Conservation (phyloP, 1,140 invertebrate species). For the Grapholita molesta region DNA sequence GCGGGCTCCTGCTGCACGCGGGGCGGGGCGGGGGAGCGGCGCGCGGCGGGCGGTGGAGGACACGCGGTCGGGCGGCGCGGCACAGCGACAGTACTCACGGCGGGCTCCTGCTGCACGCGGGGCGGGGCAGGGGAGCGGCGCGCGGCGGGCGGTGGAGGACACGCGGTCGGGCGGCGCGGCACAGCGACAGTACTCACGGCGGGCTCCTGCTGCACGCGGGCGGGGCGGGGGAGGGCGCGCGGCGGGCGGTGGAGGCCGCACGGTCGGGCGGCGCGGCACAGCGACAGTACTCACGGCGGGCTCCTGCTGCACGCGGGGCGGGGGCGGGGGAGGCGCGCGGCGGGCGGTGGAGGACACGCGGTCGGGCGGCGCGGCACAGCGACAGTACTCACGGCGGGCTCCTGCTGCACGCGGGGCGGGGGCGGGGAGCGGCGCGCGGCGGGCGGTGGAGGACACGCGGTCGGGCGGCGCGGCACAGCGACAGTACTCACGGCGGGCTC, state of each 20-base stretch:
- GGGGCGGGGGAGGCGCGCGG: background rate
- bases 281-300: slow-evolving; percentile 74
- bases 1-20: no score
- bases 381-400: slow-evolving; percentile 1
- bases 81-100: slow-evolving; percentile 14
- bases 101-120: background rate
- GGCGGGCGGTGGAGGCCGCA: slow-evolving; percentile 41
- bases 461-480: slow-evolving; percentile 26
- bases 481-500: slow-evolving; percentile 18
- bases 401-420: slow-evolving; percentile 36
- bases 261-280: slow-evolving; percentile 64
- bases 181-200: slow-evolving; percentile 80
- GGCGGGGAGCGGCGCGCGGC: slow-evolving; percentile 7
- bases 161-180: slow-evolving; percentile 40
- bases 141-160: background rate
- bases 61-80: slow-evolving; percentile 19
- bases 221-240: slow-evolving; percentile 57
- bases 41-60: slow-evolving; percentile 10
- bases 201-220: slow-evolving; percentile 76
- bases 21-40: background rate
- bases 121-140: background rate
- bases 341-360: slow-evolving; percentile 14
- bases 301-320: no score
- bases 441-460: slow-evolving; percentile 3
- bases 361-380: slow-evolving; percentile 20